phyloP scores from a whole-genome alignment of 2,888 invertebrate species.

The Penaeus monodon region DNA sequence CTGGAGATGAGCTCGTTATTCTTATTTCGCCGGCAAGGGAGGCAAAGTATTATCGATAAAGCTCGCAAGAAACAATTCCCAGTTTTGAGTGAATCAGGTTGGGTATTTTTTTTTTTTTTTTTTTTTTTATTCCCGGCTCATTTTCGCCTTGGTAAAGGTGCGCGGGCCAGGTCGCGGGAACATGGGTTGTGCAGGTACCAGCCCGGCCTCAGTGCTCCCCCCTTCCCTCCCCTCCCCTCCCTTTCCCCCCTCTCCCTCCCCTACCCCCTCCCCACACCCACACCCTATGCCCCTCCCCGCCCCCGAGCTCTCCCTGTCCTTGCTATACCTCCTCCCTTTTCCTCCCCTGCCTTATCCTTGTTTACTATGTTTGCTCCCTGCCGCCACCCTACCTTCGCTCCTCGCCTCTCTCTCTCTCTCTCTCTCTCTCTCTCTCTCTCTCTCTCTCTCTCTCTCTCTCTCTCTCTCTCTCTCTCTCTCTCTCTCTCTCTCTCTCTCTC shows the following conservation, averaged over 20 bases:
- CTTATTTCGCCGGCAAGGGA: too few relatives aligned
- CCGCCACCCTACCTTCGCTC: not conserved
- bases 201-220: not conserved
- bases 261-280: not conserved
- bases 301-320: not conserved
- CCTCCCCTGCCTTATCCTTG: not conserved
- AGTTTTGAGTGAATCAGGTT: conserved; percentile 21
- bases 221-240: not conserved
- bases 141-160: conserved; percentile 19
- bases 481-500: too few relatives aligned
- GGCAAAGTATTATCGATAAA: too few relatives aligned
- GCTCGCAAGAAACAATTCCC: conserved; percentile 12
- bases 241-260: not conserved
- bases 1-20: not conserved
- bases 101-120: not conserved
- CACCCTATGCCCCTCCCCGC: not conserved
- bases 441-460: too few relatives aligned
- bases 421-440: too few relatives aligned
- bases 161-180: conserved; percentile 5
- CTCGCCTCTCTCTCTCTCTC: not conserved
- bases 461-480: too few relatives aligned
- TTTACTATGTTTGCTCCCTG: not conserved
- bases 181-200: conserved; percentile 20
- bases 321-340: not conserved
- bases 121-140: conserved; percentile 17